Base-by-base conservation (phyloP, 2,888 invertebrate genomes). In the Spisula solida region DNA sequence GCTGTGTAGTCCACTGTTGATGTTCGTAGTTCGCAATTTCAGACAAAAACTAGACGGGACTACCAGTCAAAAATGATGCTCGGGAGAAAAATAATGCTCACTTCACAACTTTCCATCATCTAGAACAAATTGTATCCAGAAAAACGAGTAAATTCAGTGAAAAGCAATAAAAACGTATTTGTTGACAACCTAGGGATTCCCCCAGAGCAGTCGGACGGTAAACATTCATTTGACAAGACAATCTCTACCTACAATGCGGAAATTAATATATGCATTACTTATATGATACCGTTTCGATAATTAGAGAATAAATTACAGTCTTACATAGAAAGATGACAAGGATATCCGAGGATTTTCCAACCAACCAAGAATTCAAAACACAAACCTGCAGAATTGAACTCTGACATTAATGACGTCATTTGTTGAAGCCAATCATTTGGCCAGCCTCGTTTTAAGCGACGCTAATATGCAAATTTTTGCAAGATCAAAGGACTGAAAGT, bases 161-260 rank as follows among this genome's bases (percentile, higher is more conserved):
- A 55, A 81, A 10, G 4, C 60, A 25, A 66, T n/a, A 66, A 66
- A 66, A 66, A 66, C 0, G 10, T 25, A 25, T 66, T 66, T 83
- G 83, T 83, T 83, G 83, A 83, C 83, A 83, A 83, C 83, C 29
- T 41, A 75, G 83, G 82, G 83, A 83, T 83, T 83, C 83, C 83
- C 41, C 25, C 18, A 18, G 41, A 29, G 34, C 25, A 31, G 34
- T 25, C 29, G 34, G 12, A 25, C 4, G 34, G 82, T 82, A 82
- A 82, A 82, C 82, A 82, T 41, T 6, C 8, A n/a, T 34, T 16
- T 14, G 12, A 47, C 25, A 16, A 4, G 5, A 6, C n/a, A 48
- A 41, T 66, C n/a, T 6, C 20, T 4, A 0, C 0, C 4, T 47
- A n/a, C 6, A 70, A 41, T 31, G 20, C 20, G 14, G 5, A 66